These are phyloP conservation scores for Quadroppia sp. DNA, from an alignment of 2,888 invertebrate genomes.

Conservation along the genomic window DNA sequence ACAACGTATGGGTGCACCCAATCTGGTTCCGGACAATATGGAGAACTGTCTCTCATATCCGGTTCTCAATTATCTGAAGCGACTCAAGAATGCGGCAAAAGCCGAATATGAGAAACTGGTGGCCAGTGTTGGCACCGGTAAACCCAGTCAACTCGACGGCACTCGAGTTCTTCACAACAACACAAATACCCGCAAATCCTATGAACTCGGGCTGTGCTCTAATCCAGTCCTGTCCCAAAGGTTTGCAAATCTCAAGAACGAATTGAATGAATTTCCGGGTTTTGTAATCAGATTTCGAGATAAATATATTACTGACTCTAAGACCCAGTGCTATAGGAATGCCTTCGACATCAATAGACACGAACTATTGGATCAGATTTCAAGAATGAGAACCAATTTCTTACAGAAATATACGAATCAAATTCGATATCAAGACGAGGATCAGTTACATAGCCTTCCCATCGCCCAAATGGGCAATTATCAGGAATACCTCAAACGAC, in stretches of 20 bases:
- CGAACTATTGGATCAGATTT: conserved; percentile 83
- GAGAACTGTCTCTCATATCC: conserved; percentile 89
- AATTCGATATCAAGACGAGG: conserved; percentile 75
- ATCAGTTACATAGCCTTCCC: conserved; percentile 89
- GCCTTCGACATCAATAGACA: conserved; percentile 91
- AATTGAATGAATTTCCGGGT: conserved; percentile 78
- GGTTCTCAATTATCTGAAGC: conserved; percentile 88
- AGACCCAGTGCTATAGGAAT: conserved; percentile 74
- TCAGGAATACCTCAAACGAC: conserved; percentile 93
- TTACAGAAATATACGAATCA: conserved; percentile 71
- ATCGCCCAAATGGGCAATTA: conserved; percentile 99
- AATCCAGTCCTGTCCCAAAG: conserved; percentile 69
- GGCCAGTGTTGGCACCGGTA: conserved; percentile 54
- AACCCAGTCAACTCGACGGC: conserved; percentile 45
- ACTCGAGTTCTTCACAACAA: conserved; percentile 43
- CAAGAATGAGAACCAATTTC: conserved; percentile 90
- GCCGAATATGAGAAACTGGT: conserved; percentile 51
- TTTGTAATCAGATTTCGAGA: conserved; percentile 60
- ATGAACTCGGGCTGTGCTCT: conserved; percentile 63
- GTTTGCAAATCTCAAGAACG: conserved; percentile 74
- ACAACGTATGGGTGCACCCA: conserved; percentile 80
- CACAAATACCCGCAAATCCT: conserved; percentile 30
- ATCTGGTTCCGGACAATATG: conserved; percentile 80
- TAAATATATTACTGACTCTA: conserved; percentile 53
- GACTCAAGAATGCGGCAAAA: conserved; percentile 75